Base-by-base conservation (phyloP, 1,140 invertebrate species). In the Cyphomyrmex costatus region DNA sequence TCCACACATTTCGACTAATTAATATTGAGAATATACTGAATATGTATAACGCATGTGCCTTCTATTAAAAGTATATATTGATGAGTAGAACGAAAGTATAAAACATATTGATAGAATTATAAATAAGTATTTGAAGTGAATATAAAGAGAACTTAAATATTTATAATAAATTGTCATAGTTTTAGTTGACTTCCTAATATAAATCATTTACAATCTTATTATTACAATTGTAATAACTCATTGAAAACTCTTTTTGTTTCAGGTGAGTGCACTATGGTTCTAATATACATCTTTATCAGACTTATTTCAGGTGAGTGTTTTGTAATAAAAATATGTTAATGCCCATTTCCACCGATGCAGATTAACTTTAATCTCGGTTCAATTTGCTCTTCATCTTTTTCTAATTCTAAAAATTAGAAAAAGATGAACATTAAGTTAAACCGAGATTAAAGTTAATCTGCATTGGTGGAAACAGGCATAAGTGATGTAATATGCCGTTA, bases 221-320 rank as follows among this genome's bases (percentile, higher is more conserved):
- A 66, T 36, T 66, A 66, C n/a, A 21, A 68, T 49, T 27, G 16
- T 49, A 49, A 49, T 16, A n/a, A 36, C 3, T 76, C 2, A 36
- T 76, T 24, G 7, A 58, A 74, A 74, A 53, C 1, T 42, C 7
- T 76, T 24, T 76, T 60, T 76, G 53, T 76, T 76, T 42, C 73
- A 76, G 73, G 73, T 76, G 73, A 76, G 73, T 76, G 73, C 4
- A 42, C 24, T 58, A 42, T 16, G 6, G 4, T 10, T 36, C 51
- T 42, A 16, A 36, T 12, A 36, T 27, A 19, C 73, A 10, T 33
- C 30, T 76, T 76, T 42, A 14, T 36, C 7, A n/a, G 2, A 36
- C 14, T n/a, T 21, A 16, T 58, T 42, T 56, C 27, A 42, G 53
- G 73, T 76, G 16, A 76, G 73, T 76, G 7, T 74, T 74, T 30